These are phyloP conservation scores for Luscinia megarhynchos DNA, from an alignment of 2,797 vertebrate genomes.

Conservation along the genomic window DNA sequence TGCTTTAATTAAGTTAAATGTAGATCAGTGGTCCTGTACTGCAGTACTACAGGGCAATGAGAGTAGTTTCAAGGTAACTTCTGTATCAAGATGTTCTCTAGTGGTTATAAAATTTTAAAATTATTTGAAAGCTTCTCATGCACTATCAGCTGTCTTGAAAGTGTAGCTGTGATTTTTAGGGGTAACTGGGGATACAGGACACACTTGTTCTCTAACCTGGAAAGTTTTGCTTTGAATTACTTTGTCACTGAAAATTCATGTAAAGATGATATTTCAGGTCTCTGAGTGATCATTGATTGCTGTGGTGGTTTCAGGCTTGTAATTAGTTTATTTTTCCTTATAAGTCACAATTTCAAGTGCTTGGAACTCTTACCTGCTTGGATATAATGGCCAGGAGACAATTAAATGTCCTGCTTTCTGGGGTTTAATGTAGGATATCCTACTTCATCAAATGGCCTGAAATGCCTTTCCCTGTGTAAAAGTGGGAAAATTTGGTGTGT, in stretches of 20 bases:
- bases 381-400: neutral
- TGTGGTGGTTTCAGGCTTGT: neutral
- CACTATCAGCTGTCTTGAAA: neutral
- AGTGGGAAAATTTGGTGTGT: neutral
- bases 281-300: neutral
- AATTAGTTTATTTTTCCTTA: neutral
- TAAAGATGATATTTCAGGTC: neutral
- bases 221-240: neutral
- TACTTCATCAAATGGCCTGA: neutral
- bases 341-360: neutral
- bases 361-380: neutral
- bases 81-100: neutral
- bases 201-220: neutral
- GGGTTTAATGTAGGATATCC: neutral
- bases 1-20: conserved; percentile 37
- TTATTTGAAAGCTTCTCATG: neutral
- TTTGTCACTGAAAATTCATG: neutral
- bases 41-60: neutral
- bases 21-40: neutral
- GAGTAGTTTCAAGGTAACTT: neutral
- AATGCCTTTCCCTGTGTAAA: neutral
- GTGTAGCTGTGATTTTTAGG: neutral
- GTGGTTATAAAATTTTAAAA: neutral
- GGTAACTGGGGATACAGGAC: neutral
- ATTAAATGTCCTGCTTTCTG: neutral